phyloP scores from a whole-genome alignment of 1,140 invertebrate species.

The Vanessa tameamea region DNA sequence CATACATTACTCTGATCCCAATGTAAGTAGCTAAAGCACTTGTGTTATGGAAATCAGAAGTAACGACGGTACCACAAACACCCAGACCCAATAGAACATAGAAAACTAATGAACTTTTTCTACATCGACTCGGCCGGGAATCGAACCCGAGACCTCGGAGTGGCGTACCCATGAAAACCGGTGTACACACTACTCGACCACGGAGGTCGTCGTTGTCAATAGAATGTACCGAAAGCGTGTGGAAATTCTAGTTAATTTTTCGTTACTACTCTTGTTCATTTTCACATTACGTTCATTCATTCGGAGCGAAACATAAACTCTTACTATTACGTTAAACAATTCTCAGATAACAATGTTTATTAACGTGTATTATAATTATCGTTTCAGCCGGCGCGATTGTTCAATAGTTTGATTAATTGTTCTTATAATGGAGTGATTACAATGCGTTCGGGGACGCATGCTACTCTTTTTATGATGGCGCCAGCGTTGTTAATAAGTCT shows the following conservation, averaged over 20 bases:
- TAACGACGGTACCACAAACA: too few species aligned
- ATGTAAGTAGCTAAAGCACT: too few species aligned
- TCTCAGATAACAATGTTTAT: background rate
- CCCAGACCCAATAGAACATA: too few species aligned
- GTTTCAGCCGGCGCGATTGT: conserved; percentile 26
- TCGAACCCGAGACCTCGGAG: too few species aligned
- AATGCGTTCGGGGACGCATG: conserved; percentile 6
- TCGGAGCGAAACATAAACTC: background rate
- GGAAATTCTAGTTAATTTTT: background rate
- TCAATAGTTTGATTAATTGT: conserved; percentile 37
- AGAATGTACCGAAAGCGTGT: background rate
- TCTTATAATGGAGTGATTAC: conserved; percentile 39
- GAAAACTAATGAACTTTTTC: too few species aligned
- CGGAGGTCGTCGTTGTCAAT: too few species aligned
- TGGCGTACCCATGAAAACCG: too few species aligned
- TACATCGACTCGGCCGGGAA: too few species aligned
- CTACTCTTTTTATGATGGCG: conserved; percentile 19
- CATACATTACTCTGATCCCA: too few species aligned
- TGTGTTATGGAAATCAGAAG: too few species aligned
- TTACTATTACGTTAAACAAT: conserved; percentile 15
- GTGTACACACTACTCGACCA: too few species aligned
- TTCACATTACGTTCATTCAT: background rate
- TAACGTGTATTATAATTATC: conserved; percentile 6
- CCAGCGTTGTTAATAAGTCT: conserved; percentile 26
- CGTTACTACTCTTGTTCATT: background rate